Base-by-base conservation (phyloP, 2,113 vertebrate genomes). In the Cynocephalus volans region DNA sequence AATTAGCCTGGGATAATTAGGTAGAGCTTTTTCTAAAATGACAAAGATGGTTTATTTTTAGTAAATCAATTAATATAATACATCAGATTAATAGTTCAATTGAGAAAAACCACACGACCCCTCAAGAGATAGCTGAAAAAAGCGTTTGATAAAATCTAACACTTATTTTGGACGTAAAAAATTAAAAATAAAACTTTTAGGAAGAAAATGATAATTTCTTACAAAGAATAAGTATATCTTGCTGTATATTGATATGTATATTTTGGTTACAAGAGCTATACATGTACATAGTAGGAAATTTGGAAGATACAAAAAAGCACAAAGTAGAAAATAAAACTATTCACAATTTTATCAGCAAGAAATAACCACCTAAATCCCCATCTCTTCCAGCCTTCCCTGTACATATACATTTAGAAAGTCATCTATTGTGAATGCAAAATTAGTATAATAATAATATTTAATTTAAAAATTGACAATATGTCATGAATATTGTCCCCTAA, bases 251-350 rank as follows among this genome's bases (percentile, higher is more conserved):
- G 11, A 17, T 65, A 3, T 60, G 8, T 26, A 33, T 50, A 24
- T 60, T 87, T 96, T 93, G 3, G 84, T 79, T 92, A 60, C 23
- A 92, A 96, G 92, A 79, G 33, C 15, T 52, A 11, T 33, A 48
- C 15, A 64, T 80, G n/a, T 56, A 5, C 41, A 48, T 45, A 6
- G 45, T 56, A 93, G 67, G n/a, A 95, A 91, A 88, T 86, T 69
- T 93, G 15, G 54, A 96, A 54, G 41, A 83, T 67, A 12, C 24
- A 65, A 62, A 87, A 91, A 88, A 96, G 9, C 26, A 81, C 13
- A 81, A 79, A 80, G 50, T 67, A 69, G 58, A 87, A 95, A 96
- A 70, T 69, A 86, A 94, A 95, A 50, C 65, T 28, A 88, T 60
- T 28, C 54, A 33, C 3, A 67, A 41, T 80, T 31, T 52, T 52